Base-by-base conservation (phyloP, 2,113 vertebrate species). In the Chunga burmeisteri region DNA sequence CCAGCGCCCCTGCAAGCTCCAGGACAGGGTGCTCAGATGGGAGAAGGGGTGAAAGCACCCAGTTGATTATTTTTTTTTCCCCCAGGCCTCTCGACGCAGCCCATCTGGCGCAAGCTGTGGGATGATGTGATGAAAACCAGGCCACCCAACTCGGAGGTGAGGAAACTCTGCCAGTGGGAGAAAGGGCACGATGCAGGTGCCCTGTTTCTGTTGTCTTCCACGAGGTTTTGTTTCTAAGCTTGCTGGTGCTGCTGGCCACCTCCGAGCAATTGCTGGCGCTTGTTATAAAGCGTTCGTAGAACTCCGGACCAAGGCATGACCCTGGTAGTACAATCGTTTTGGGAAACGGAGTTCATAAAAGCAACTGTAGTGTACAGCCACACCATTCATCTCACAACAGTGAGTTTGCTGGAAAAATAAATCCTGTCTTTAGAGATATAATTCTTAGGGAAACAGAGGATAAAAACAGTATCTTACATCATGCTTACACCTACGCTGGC, bases 81-180 rank as follows among this genome's bases (percentile, higher is more conserved):
- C 9, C 30, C 79, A 99, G 99, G 99, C 40, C 97, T 99, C 79
- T 99, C 99, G 2, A 99, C 99, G 7, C 96, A 98, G 88, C 94
- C 98, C 49, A 96, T 98, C 70, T 99, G 99, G 99, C 96, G 97
- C 62, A 95, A 96, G 82, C 93, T 99, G 62, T 98, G 99, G 88
- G 97, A 97, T 6, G 98, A 99, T 5, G 96, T 99, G 80, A 97
- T 98, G 94, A 98, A 98, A 94, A 98, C 98, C 72, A 98, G 98
- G 85, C 98, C 97, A 4, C 97, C 97, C 90, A 97, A 97, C 94
- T 97, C 97, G 6, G 98, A 98, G 98, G 99, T 99, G 96, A 98
- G 98, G 72, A 91, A 79, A 19, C 0, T 6, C 61, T 81, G 75
- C 21, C 1, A 8, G 27, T 61, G 44, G 63, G 50, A 88, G 42